Evolutionary conservation across 1,140 invertebrate genomes (phyloP).

Genomic region (Drosophila paulistorum): DNA sequence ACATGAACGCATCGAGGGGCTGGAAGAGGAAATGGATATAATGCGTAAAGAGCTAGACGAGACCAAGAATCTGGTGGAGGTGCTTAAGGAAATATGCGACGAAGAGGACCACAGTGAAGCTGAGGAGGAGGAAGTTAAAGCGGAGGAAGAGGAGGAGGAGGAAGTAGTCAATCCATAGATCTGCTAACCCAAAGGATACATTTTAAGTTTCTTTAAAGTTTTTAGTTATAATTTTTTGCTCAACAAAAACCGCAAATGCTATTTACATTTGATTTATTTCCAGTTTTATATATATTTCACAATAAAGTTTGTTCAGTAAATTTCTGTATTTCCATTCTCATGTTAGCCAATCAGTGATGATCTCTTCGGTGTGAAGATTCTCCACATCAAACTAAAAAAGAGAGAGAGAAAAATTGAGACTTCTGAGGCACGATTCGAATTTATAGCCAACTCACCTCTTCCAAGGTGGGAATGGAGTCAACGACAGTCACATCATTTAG

Average conservation of each 20-base stretch:
- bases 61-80: constrained; percentile 85
- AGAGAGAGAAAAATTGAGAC: not conserved
- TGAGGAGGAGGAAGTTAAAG: constrained; percentile 31
- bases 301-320: constrained; percentile 61
- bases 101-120: constrained; percentile 60
- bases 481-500: constrained; percentile 43
- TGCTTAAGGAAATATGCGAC: constrained; percentile 85
- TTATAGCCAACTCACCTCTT: constrained; percentile 17
- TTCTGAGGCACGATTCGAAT: not conserved
- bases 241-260: constrained; percentile 33
- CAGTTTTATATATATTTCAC: constrained; percentile 36
- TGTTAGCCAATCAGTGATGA: constrained; percentile 77
- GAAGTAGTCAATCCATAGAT: constrained; percentile 13
- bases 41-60: constrained; percentile 87
- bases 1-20: constrained; percentile 83
- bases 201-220: constrained; percentile 51
- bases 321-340: constrained; percentile 21
- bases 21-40: constrained; percentile 86
- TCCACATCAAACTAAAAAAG: constrained; percentile 69
- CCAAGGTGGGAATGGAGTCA: constrained; percentile 42
- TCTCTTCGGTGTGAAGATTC: constrained; percentile 71
- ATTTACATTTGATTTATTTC: constrained; percentile 58
- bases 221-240: constrained; percentile 52
- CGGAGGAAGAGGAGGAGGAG: constrained; percentile 37
- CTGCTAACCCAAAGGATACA: constrained; percentile 23